A percentile compares a stretch with the other conserved stretches of the same genome.
phyloP scores from a whole-genome alignment of 1,140 invertebrate species.

The Muscidifurax raptorellus region DNA sequence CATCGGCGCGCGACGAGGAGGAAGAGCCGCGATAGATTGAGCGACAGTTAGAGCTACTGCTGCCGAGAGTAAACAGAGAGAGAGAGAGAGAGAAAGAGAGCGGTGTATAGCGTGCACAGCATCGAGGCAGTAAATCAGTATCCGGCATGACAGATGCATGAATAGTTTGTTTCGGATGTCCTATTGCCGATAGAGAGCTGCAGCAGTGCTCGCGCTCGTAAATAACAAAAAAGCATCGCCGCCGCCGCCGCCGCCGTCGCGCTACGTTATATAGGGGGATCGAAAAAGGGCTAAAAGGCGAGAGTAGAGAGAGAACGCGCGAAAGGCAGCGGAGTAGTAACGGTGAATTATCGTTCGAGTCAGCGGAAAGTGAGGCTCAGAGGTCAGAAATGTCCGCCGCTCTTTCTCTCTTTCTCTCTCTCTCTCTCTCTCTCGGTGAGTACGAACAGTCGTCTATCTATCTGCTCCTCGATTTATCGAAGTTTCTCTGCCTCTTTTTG shows the following conservation, averaged over 20 bases:
- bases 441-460: no score
- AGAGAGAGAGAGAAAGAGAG: neutral
- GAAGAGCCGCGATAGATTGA: neutral
- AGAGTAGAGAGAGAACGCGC: neutral
- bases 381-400: neutral
- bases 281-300: neutral
- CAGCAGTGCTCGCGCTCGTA: constrained; percentile 1
- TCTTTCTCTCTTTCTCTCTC: no score
- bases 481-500: no score
- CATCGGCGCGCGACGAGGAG: neutral
- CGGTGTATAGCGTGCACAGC: neutral
- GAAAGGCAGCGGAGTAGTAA: neutral
- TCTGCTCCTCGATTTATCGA: no score
- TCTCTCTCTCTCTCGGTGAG: no score
- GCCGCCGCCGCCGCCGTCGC: neutral
- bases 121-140: constrained; percentile 25
- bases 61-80: neutral
- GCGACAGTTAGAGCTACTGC: neutral
- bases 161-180: constrained; percentile 43
- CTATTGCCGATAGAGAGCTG: constrained; percentile 10
- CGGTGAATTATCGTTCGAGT: constrained; percentile 31
- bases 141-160: constrained; percentile 29
- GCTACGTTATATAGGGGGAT: neutral
- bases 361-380: constrained; percentile 18
- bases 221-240: neutral